Evolutionary conservation across 2,797 vertebrate species (phyloP), one percentile per base, ranked within the genome.

Genomic region (Threskiornis aethiopicus): DNA sequence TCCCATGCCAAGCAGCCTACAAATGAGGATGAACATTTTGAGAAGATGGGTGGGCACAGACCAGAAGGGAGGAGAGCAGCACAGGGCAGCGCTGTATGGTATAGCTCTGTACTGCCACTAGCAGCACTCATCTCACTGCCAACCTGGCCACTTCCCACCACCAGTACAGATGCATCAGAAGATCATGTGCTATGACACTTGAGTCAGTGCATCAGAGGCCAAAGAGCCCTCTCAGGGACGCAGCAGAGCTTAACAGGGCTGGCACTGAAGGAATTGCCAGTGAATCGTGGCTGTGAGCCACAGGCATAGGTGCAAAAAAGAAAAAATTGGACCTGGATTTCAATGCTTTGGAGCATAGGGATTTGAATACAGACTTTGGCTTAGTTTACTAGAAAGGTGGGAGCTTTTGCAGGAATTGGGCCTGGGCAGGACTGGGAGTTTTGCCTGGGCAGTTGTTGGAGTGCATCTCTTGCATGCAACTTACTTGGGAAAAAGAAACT

Each of bases 271-370:
- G 47, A 86, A 59, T 7, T 80, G 52, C 24, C 52, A 35, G 31
- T 22, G 31, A 73, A 87, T 82, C 7, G 13, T 5, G 16, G 19
- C 55, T 80, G 31, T 47, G 49, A 44, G 12, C 41, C 44, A 58
- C 39, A 70, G 31, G 15, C 1, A 0, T 18, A 66, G n/a, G 52
- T 21, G 2, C 3, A 39, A 33, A 71, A 55, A 22, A 44, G 1
- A 41, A 28, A 26, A 69, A 55, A 44, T 4, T 28, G 28, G 33
- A 49, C 28, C 3, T 41, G 12, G 4, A 6, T 85, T 87, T 91
- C 71, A 57, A 3, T 64, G 57, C 28, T 84, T 80, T 55, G 39
- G 22, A 90, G 35, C 11, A n/a, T 1, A 0, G 28, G 25, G 18
- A 87, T 83, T 77, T 73, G 33, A 66, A 52, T 62, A 41, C 3